These are phyloP conservation scores for Phycodurus eques DNA, from an alignment of 2,113 vertebrate species.

Conservation along the genomic window DNA sequence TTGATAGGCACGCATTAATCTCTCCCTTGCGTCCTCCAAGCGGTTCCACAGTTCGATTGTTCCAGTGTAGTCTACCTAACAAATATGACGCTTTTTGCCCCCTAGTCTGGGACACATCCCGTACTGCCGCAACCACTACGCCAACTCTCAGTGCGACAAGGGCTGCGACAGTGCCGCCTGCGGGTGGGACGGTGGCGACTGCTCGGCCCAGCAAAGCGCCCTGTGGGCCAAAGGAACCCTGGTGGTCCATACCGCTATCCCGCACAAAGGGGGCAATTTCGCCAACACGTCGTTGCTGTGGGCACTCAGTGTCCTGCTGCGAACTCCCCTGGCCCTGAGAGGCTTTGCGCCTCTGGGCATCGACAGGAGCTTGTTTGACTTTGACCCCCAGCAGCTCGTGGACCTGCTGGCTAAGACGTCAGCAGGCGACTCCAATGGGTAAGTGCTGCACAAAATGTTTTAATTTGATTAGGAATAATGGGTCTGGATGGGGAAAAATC, in stretches of 20 bases:
- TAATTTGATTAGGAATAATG: background rate
- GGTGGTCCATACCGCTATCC: conserved; percentile 66
- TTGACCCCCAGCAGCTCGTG: conserved; percentile 54
- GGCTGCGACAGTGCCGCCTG: conserved; percentile 79
- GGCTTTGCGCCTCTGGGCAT: conserved; percentile 52
- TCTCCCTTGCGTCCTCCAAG: no score
- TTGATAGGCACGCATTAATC: no score
- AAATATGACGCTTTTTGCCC: background rate
- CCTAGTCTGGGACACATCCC: conserved; percentile 75
- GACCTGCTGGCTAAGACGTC: conserved; percentile 48
- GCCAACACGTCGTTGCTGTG: conserved; percentile 72
- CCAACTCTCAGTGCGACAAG: conserved; percentile 80
- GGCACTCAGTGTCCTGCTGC: conserved; percentile 75
- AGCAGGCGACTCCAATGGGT: conserved; percentile 61
- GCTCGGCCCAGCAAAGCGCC: conserved; percentile 51
- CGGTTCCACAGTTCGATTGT: no score
- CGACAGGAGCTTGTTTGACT: conserved; percentile 49
- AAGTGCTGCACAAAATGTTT: background rate
- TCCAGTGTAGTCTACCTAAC: background rate
- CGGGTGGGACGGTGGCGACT: conserved; percentile 89
- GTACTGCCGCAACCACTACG: conserved; percentile 82
- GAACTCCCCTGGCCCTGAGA: conserved; percentile 73
- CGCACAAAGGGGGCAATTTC: conserved; percentile 50
- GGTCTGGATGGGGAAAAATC: background rate
- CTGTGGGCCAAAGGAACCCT: conserved; percentile 72